A percentile compares a stretch with the other conserved stretches of the same genome.
phyloP scores from a whole-genome alignment of 2,113 vertebrate species.

The Typhlomys cinereus region DNA sequence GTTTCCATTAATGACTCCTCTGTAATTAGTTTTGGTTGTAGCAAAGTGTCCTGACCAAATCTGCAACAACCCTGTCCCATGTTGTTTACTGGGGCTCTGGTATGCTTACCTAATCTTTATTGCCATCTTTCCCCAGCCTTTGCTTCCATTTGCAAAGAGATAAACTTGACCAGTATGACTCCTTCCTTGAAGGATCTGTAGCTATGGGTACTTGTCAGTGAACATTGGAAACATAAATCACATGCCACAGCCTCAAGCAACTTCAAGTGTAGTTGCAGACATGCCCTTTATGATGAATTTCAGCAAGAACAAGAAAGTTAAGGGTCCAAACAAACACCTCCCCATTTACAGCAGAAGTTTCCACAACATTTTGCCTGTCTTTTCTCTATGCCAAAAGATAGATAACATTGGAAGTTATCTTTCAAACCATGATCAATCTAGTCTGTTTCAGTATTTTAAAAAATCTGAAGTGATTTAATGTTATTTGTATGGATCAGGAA shows the following conservation, averaged over 20 bases:
- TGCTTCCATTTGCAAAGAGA: conserved; percentile 43
- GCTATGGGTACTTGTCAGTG: neutral
- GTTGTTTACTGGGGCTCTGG: neutral
- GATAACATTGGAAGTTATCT: neutral
- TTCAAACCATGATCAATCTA: neutral
- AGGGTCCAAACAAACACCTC: neutral
- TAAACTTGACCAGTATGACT: neutral
- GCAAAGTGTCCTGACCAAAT: neutral
- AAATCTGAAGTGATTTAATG: too few relatives aligned
- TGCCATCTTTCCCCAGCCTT: conserved; percentile 46
- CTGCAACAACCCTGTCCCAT: neutral
- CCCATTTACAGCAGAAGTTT: too few relatives aligned
- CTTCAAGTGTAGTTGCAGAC: neutral
- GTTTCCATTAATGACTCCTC: conserved; percentile 8
- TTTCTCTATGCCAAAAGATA: neutral
- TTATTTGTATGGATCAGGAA: too few relatives aligned
- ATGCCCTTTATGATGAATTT: neutral
- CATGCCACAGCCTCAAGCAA: neutral
- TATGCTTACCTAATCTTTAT: conserved; percentile 29
- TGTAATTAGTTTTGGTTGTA: neutral
- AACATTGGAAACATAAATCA: neutral
- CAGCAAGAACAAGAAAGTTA: neutral
- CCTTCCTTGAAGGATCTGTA: neutral
- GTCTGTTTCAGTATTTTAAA: neutral
- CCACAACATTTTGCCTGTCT: too few relatives aligned